Conservation (phyloP, 2,113 vertebrate genomes). For the human region GRCh38 chr2:189284501-189285000, state of each 20-base stretch:
- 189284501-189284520: no score
- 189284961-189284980: background rate
- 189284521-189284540: no score
- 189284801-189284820: background rate
- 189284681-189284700: background rate
- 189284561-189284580: no score
- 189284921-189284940: background rate
- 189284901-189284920: background rate
- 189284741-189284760: background rate
- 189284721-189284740: background rate
- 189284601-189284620: no score
- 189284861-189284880: background rate
- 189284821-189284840: background rate
- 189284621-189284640: no score
- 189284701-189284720: background rate
- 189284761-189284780: background rate
- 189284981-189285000: background rate
- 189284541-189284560: no score
- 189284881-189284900: background rate
- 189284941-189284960: background rate
- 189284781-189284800: background rate
- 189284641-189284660: no score
- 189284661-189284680: background rate
- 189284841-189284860: background rate
- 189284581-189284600: no score